Evolutionary conservation across 2,797 vertebrate genomes (phyloP).

Genomic region (Jordanella pulchra): DNA sequence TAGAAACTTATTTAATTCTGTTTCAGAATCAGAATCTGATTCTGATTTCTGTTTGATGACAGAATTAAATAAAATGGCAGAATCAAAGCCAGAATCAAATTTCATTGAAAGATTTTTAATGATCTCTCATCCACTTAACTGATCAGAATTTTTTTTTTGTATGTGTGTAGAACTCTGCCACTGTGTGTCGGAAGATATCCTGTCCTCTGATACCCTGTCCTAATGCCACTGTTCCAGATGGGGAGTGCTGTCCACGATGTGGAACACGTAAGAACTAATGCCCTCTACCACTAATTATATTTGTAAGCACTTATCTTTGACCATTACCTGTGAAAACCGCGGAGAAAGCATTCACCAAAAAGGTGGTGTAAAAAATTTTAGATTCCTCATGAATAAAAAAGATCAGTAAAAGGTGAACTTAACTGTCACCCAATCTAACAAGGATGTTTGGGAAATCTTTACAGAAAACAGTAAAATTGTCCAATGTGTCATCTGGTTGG

Average conservation of each 20-base stretch:
- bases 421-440: not conserved
- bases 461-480: too few relatives aligned
- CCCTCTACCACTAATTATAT: not conserved
- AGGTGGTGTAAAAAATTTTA: slow-evolving; percentile 59
- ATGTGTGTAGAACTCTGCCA: slow-evolving; percentile 89
- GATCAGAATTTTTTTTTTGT: slow-evolving; percentile 11
- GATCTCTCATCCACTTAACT: slow-evolving; percentile 1
- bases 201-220: slow-evolving; percentile 95
- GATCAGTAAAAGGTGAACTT: slow-evolving; percentile 62
- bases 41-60: too few relatives aligned
- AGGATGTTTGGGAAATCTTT: not conserved
- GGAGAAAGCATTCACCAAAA: too few relatives aligned
- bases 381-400: slow-evolving; percentile 59
- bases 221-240: slow-evolving; percentile 94
- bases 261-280: slow-evolving; percentile 84
- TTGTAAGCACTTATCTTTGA: not conserved
- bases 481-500: not conserved
- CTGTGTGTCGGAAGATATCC: slow-evolving; percentile 94
- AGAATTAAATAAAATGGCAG: not conserved
- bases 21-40: too few relatives aligned
- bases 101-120: not conserved
- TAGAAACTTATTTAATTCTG: too few relatives aligned
- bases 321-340: not conserved
- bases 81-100: not conserved
- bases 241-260: slow-evolving; percentile 97